These are phyloP conservation scores for Tenthredo notha DNA, from an alignment of 2,888 invertebrate genomes.

Conservation along the genomic window DNA sequence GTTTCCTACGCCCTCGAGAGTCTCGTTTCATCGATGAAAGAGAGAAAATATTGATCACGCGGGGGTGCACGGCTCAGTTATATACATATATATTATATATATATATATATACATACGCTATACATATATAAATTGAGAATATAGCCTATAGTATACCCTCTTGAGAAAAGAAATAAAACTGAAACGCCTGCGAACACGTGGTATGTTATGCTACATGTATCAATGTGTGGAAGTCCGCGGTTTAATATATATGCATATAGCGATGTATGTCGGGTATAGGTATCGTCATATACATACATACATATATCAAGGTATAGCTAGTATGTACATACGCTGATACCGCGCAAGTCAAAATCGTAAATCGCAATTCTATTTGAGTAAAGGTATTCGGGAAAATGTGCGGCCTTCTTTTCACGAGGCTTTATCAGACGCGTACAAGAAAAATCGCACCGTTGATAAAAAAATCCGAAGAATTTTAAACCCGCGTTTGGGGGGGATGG, in stretches of 20 bases:
- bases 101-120: background rate
- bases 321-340: background rate
- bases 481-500: background rate
- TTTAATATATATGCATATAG: background rate
- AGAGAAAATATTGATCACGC: slow-evolving; percentile 40
- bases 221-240: background rate
- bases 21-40: slow-evolving; percentile 35
- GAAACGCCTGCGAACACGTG: background rate
- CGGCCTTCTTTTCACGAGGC: background rate
- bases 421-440: slow-evolving; percentile 30
- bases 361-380: slow-evolving; percentile 43
- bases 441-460: slow-evolving; percentile 6
- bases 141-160: slow-evolving; percentile 8
- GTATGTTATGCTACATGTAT: background rate
- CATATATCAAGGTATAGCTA: background rate
- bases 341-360: slow-evolving; percentile 27
- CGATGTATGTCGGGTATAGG: background rate
- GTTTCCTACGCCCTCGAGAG: slow-evolving; percentile 21
- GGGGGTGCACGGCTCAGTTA: background rate
- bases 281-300: background rate
- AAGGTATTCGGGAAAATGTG: background rate
- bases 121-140: background rate
- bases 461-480: slow-evolving; percentile 34
- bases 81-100: background rate
- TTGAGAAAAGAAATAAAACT: slow-evolving; percentile 10